Percentiles rank a stretch among this genome's conserved stretches.
phyloP scores from a whole-genome alignment of 2,113 vertebrate species.

The Vanacampus margaritifer region DNA sequence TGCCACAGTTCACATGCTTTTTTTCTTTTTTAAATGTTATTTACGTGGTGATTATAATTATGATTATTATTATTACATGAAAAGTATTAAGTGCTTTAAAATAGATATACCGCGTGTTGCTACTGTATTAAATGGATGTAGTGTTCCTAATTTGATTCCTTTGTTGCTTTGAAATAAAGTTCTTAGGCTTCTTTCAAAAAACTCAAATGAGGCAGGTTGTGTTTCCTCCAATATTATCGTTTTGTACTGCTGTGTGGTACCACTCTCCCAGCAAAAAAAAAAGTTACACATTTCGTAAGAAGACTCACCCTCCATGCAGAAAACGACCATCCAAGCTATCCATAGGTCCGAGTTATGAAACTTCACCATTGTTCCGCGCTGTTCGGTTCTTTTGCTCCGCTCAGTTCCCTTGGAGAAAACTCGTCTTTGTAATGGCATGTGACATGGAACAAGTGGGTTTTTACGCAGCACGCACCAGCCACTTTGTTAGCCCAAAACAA shows the following conservation, averaged over 20 bases:
- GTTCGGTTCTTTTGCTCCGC: constrained; percentile 26
- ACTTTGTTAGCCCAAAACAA: constrained; percentile 12
- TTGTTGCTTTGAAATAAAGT: no score
- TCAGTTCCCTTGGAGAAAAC: constrained; percentile 39
- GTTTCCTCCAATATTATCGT: no score
- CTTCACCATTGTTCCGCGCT: constrained; percentile 69
- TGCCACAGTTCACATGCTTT: background rate
- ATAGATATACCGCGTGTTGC: no score
- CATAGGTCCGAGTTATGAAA: constrained; percentile 76
- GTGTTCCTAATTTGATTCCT: no score
- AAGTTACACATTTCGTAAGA: constrained; percentile 19
- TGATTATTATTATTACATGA: background rate
- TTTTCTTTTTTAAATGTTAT: background rate
- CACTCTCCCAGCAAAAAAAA: background rate
- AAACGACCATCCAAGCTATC: constrained; percentile 75
- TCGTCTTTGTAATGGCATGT: constrained; percentile 14
- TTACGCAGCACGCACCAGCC: constrained; percentile 27
- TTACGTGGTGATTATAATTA: background rate
- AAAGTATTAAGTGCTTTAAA: background rate
- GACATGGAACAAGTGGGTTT: constrained; percentile 23
- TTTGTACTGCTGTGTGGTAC: no score
- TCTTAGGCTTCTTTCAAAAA: no score
- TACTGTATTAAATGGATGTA: no score
- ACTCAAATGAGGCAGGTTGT: no score
- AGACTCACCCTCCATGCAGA: constrained; percentile 74